Conservation (phyloP, 2,113 vertebrate genomes). For the Crotalus horridus region DNA sequence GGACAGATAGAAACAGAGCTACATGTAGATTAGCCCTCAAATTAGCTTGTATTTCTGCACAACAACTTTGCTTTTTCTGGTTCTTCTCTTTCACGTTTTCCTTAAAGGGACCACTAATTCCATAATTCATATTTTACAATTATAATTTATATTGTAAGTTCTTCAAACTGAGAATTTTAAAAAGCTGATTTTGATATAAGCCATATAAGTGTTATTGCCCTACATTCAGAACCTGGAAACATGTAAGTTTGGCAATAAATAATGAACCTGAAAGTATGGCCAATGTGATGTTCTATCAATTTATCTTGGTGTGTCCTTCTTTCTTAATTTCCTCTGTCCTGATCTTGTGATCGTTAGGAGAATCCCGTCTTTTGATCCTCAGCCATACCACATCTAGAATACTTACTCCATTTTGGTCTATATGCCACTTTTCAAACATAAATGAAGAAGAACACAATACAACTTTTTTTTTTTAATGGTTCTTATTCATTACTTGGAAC, state of each 20-base stretch:
- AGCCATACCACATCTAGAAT: not conserved
- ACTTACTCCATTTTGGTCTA: too few species aligned
- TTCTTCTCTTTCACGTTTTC: too few species aligned
- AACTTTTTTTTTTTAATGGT: too few species aligned
- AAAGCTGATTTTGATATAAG: not conserved
- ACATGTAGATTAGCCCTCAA: too few species aligned
- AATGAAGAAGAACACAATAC: too few species aligned
- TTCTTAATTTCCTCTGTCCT: not conserved
- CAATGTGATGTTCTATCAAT: not conserved
- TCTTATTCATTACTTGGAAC: too few species aligned
- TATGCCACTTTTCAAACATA: too few species aligned
- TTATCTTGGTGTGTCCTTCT: not conserved
- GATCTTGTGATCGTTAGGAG: not conserved
- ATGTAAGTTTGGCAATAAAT: not conserved
- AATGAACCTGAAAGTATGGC: not conserved
- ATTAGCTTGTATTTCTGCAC: too few species aligned
- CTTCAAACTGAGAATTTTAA: not conserved
- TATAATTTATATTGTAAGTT: not conserved
- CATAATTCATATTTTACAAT: not conserved
- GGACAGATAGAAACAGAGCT: too few species aligned
- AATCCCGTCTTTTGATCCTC: not conserved
- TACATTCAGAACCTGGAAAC: not conserved
- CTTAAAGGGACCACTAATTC: not conserved
- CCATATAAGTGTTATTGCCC: not conserved
- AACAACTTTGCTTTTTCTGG: too few species aligned